Base-by-base conservation (phyloP, 2,113 vertebrate species). In the Dasyornis broadbenti region DNA sequence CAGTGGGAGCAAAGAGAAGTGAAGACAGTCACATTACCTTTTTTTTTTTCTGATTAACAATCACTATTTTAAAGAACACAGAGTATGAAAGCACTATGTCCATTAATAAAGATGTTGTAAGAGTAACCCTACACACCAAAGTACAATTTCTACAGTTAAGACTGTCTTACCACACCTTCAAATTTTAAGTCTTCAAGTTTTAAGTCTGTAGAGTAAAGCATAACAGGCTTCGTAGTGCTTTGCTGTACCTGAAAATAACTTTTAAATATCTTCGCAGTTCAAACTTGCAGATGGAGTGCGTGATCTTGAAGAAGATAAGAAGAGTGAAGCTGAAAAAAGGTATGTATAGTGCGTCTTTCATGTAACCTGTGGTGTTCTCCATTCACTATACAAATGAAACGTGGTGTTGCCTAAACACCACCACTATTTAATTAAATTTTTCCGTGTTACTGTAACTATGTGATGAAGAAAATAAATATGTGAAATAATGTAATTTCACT, bases 271-370 rank as follows among this genome's bases (percentile, higher is more conserved):
- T 96, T 97, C 53, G 86, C 97, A 98, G 97, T 64, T 78, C 52
- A 80, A 15, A 22, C 71, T 97, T 96, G 89, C 89, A 91, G 96
- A 92, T 54, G 93, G 80, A 70, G 45, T 89, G 33, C 39, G 71
- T 90, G 57, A 45, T 85, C 31, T 68, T 85, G 88, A 95, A 92
- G 91, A 95, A 83, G 95, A 95, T 92, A 96, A 91, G 80, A 96
- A 90, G 88, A 72, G 54, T 65, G 84, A 90, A 92, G 80, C 76
- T 95, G 88, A 44, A 57, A 95, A 94, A 96, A 98, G 97, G 98
- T 98, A 92, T 44, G 70, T 97, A 24, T 8, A 33, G 23, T 33
- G 20, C 80, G 33, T 82, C 40, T 49, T 94, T 92, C 50, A 14
- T 50, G 19, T 86, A 93, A 85, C 37, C 50, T 76, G 40, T 69